A percentile compares a stretch with the other conserved stretches of the same genome.
Evolutionary conservation across 1,140 invertebrate genomes (phyloP).

Genomic region (Penaeus indicus): DNA sequence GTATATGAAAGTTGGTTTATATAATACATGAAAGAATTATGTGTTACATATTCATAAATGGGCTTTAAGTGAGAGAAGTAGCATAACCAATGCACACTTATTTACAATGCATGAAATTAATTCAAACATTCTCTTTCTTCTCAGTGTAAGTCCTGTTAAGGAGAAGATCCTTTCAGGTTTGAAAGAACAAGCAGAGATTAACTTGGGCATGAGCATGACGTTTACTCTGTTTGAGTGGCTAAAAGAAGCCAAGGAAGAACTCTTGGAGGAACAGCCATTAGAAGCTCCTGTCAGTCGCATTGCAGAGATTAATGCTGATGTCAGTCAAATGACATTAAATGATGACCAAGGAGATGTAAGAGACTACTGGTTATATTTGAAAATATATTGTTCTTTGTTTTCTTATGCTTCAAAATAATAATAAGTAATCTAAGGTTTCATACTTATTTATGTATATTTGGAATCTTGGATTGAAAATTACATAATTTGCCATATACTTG

Average conservation of each 20-base stretch:
- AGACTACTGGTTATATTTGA: neutral
- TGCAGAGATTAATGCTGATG: conserved; percentile 33
- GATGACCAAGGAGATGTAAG: conserved; percentile 46
- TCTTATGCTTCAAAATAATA: no score
- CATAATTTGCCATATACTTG: no score
- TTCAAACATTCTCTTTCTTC: neutral
- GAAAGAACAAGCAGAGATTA: conserved; percentile 81
- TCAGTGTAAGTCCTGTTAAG: conserved; percentile 81
- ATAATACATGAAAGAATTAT: no score
- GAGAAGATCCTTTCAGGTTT: conserved; percentile 78
- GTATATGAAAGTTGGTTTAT: no score
- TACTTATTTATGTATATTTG: no score
- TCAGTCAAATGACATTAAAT: conserved; percentile 46
- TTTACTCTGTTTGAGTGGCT: conserved; percentile 93
- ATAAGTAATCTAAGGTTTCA: no score
- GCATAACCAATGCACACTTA: neutral
- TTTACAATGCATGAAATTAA: neutral
- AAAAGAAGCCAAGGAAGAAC: conserved; percentile 74
- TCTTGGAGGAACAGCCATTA: conserved; percentile 52
- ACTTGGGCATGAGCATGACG: conserved; percentile 91
- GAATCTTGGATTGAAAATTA: no score
- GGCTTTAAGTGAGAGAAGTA: no score
- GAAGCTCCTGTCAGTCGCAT: conserved; percentile 17
- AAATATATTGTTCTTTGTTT: no score
- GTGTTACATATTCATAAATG: no score